phyloP scores from a whole-genome alignment of 1,140 invertebrate genomes.

The Lepidurus arcticus region DNA sequence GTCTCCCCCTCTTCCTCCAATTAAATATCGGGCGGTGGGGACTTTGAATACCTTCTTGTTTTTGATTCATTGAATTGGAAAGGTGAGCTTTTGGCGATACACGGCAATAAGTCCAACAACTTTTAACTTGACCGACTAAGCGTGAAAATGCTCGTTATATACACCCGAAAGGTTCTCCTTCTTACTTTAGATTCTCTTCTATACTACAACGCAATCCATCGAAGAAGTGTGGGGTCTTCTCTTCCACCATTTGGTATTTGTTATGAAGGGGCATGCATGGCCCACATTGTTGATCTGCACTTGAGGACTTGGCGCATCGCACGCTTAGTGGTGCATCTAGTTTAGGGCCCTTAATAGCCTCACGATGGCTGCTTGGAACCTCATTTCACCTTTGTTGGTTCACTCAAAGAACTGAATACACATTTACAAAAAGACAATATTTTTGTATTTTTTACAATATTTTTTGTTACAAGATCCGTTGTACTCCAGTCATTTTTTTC shows the following conservation, averaged over 20 bases:
- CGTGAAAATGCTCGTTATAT: background rate
- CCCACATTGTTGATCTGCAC: conserved; percentile 20
- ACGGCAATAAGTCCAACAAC: background rate
- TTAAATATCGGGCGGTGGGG: no score
- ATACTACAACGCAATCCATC: background rate
- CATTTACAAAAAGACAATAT: no score
- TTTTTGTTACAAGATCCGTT: no score
- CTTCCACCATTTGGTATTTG: background rate
- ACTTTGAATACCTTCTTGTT: no score
- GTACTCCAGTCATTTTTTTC: no score
- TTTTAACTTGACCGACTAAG: background rate
- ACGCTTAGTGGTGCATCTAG: background rate
- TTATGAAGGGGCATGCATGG: background rate
- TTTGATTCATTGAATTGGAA: background rate
- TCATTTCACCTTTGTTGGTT: no score
- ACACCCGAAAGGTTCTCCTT: background rate
- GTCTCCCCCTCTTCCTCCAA: no score
- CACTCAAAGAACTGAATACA: no score
- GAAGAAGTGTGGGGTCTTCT: no score
- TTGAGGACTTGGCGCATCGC: background rate
- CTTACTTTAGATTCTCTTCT: background rate
- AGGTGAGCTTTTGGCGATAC: background rate
- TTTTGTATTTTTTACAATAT: no score
- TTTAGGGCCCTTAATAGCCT: background rate
- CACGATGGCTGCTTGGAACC: background rate